Base-by-base conservation (phyloP, 2,888 invertebrate genomes). In the Trissoscelio sp. region DNA sequence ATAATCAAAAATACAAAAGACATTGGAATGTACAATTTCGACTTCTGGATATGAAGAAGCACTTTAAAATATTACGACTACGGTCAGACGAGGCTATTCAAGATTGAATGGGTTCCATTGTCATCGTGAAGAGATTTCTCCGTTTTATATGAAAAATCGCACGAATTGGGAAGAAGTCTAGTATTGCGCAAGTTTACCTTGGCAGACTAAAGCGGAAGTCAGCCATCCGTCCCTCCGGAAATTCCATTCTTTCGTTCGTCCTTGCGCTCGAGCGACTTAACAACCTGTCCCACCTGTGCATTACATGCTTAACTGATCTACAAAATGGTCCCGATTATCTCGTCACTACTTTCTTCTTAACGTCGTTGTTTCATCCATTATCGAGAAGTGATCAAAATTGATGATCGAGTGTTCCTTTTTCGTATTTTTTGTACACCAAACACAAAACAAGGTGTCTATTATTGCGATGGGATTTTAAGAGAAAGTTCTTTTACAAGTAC, bases 241-340 rank as follows among this genome's bases (percentile, higher is more conserved):
- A 77, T 77, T 81, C 62, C 81, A 72, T 81, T 75, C 75, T 75
- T 79, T 66, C 77, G 66, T 77, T 72, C 55, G 70, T 60, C 31
- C 67, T 72, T 58, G 53, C 48, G 62, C 67, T 72, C 62, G 81
- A 77, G 53, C 67, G 48, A 58, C 75, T 72, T 55, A 67, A 81
- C 81, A 72, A 62, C 53, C 72, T 18, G 44, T 60, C 42, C 57
- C 75, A 77, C 72, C 81, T 81, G 75, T 58, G 28, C 70, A 58
- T 70, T 64, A 69, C 66, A 75, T 60, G 70, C 75, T 74, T 67
- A 79, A 79, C 55, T 74, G 64, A 28, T 55, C 62, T 34, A 66
- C 70, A 64, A 70, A 80, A 80, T 62, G 46, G 42, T 67, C 31
- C 34, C 46, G 57, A 18, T 72, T 66, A 67, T 18, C 12, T 16